Base-by-base conservation (phyloP, 2,888 invertebrate species). In the Dexiosoma caninum region DNA sequence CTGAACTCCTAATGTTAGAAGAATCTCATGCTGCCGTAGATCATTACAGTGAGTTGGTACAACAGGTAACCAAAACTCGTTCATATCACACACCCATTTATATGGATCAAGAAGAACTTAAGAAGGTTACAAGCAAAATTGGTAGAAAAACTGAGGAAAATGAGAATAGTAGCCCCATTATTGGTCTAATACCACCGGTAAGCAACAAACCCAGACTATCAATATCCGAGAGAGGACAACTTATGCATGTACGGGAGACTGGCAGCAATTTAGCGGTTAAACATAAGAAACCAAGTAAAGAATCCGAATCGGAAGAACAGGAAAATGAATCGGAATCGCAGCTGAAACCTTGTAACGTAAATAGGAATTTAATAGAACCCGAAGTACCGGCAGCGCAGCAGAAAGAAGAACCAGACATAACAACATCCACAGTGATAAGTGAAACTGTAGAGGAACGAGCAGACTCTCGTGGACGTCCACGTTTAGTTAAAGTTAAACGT, bases 21-120 rank as follows among this genome's bases (percentile, higher is more conserved):
- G 94, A 94, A 88, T 92, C 93, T 0, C 93, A 92, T 87, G 94
- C 94, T 0, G 93, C 94, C 0, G 94, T 95, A 14, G 95, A 95
- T 90, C 94, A 95, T 87, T 96, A 96, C 85, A 94, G 95, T 16
- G 95, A 94, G 87, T 93, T 96, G 82, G 95, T 96, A 1, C 93
- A 93, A 84, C 94, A 94, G 86, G 93, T 93, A 85, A 93, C 95
- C 12, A 90, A 90, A 72, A 91, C 90, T 14, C 87, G 91, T 7
- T 87, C 90, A 55, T 88, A 87, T 64, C 88, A 87, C 44, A 90
- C 92, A 10, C 92, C 92, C 0, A 88, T 93, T 44, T 94, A 93
- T 84, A 90, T 94, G 21, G 92, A 93, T 83, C 92, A 92, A 6
- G 93, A 93, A 70, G 93, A 93, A 72, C 88, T 94, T 60, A 93